Conservation (phyloP, 2,888 invertebrate genomes). For the Lissocephala sabroskyi region DNA sequence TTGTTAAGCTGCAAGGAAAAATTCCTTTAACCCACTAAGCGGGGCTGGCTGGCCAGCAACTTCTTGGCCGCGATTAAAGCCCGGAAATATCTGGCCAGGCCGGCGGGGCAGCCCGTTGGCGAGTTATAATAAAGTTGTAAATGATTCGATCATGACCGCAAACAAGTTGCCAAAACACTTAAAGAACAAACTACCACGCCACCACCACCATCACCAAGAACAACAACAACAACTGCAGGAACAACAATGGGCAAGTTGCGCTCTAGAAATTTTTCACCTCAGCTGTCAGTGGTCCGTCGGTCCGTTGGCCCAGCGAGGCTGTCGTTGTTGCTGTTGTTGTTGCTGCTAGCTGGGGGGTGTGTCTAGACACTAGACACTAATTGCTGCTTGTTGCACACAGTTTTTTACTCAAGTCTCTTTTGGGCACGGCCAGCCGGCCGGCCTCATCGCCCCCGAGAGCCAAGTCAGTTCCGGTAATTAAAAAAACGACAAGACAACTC, state of each 20-base stretch:
- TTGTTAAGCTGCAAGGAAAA: too few species aligned
- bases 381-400: slow-evolving; percentile 35
- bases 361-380: slow-evolving; percentile 38
- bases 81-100: too few species aligned
- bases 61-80: too few species aligned
- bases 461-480: slow-evolving; percentile 53
- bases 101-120: too few species aligned
- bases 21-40: too few species aligned
- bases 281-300: too few species aligned
- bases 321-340: not conserved
- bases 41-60: too few species aligned
- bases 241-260: not conserved
- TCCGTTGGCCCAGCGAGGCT: too few species aligned
- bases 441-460: not conserved
- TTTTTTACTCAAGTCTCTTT: not conserved
- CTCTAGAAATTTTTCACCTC: too few species aligned
- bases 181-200: slow-evolving; percentile 21
- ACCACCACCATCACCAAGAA: slow-evolving; percentile 2
- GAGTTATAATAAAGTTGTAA: slow-evolving; percentile 40
- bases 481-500: slow-evolving; percentile 32
- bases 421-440: not conserved
- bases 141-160: slow-evolving; percentile 6
- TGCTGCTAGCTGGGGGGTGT: slow-evolving; percentile 34
- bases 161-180: slow-evolving; percentile 25
- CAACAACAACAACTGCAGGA: slow-evolving; percentile 11